Evolutionary conservation across 2,797 vertebrate species (phyloP), one percentile per base, ranked within the genome.

Genomic region (Gastrophryne carolinensis): DNA sequence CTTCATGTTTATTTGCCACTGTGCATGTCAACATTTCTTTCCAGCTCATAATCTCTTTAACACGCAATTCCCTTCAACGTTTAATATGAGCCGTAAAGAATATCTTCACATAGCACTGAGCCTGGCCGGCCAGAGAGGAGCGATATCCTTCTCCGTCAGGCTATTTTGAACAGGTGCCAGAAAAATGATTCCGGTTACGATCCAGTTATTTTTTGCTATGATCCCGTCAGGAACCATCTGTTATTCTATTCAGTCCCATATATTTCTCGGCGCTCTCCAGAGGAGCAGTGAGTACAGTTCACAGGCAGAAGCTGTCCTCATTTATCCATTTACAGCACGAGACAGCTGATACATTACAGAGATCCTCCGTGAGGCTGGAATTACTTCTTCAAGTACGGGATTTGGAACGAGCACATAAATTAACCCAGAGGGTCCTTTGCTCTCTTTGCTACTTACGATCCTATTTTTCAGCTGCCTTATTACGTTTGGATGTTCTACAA

Each of bases 261-360:
- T 64, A 66, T 74, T 74, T 57, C 29, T 34, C 49, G 32, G 54
- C 57, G 34, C 39, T 24, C 30, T 53, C 27, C 54, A 69, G 34
- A 69, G 58, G 52, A 35, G 61, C 57, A 53, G 30, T 41, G 72
- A 65, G 32, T 74, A n/a, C 21, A 3, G 52, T 50, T 73, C 50
- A 47, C 49, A 34, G 12, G 9, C 19, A 50, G 52, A 60, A 29
- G 13, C 49, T 61, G 56, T 75, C 21, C 54, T 68, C 44, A 30
- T 62, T 69, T 75, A 68, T 61, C 73, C 74, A 70, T 56, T 76
- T 76, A 70, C 68, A 63, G 60, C 32, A 63, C 57, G 49, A 47
- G 70, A 32, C 57, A 70, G 64, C 56, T 54, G 49, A 56, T 64
- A 54, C 65, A 56, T 62, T 70, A 63, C 57, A 57, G 58, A 76